Conservation (phyloP, 2,888 invertebrate species). For the Tipula confusa region DNA sequence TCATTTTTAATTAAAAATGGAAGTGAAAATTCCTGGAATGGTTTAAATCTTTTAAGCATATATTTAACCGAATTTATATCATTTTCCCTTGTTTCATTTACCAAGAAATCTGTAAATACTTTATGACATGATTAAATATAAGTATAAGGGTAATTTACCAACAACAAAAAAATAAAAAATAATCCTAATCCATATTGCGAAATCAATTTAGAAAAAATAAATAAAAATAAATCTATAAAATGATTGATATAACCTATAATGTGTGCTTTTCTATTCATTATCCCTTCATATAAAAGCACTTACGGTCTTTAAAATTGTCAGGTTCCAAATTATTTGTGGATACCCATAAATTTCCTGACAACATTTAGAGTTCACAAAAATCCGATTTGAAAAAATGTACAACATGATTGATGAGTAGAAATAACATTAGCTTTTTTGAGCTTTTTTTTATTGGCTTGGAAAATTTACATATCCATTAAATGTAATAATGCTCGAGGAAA, state of each 20-base stretch:
- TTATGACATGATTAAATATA: neutral
- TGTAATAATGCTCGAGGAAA: neutral
- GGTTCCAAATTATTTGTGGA: neutral
- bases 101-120: neutral
- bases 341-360: neutral
- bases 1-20: neutral
- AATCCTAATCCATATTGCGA: no score
- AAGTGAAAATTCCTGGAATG: neutral
- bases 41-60: neutral
- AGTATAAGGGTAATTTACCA: neutral
- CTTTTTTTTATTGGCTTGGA: neutral
- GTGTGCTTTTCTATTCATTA: constrained; percentile 6
- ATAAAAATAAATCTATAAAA: neutral
- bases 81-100: neutral
- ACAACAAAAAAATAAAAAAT: neutral
- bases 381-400: neutral
- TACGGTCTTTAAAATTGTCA: neutral
- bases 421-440: neutral
- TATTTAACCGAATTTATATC: neutral
- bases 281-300: neutral
- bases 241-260: neutral
- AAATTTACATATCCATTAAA: constrained; percentile 6
- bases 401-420: neutral
- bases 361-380: neutral
- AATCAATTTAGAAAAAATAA: neutral